A percentile compares a stretch with the other conserved stretches of the same genome.
Evolutionary conservation across 2,888 invertebrate species (phyloP).

Genomic region (Pterobdella sp.): DNA sequence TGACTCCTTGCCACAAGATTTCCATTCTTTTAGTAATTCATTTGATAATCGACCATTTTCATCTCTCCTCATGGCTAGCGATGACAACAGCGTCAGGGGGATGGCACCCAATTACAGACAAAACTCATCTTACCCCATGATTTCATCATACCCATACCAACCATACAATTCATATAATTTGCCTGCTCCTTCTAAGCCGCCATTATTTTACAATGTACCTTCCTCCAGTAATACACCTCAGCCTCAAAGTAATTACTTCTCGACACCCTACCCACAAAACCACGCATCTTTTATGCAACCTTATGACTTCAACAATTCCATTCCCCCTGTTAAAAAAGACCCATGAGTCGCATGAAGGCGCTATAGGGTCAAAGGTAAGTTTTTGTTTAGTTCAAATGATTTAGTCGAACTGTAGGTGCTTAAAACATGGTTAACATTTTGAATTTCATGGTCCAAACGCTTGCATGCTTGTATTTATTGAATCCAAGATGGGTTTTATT

Average conservation of each 20-base stretch:
- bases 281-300: background rate
- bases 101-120: slow-evolving; percentile 7
- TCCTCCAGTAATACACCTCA: background rate
- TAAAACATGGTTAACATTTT: too few species aligned
- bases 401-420: too few species aligned
- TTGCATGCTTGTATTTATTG: too few species aligned
- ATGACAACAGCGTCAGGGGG: background rate
- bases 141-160: slow-evolving; percentile 18
- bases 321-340: background rate
- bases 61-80: slow-evolving; percentile 22
- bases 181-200: slow-evolving; percentile 6
- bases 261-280: background rate
- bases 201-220: background rate
- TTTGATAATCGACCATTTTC: slow-evolving; percentile 28
- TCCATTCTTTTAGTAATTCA: slow-evolving; percentile 10
- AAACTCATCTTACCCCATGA: slow-evolving; percentile 24
- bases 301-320: background rate
- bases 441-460: too few species aligned
- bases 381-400: background rate
- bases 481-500: too few species aligned
- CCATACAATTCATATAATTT: slow-evolving; percentile 26
- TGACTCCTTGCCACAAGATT: background rate
- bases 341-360: background rate
- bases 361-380: background rate
- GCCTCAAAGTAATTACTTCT: background rate